Conservation (phyloP, 2,113 vertebrate genomes). For the Sardina pilchardus region DNA sequence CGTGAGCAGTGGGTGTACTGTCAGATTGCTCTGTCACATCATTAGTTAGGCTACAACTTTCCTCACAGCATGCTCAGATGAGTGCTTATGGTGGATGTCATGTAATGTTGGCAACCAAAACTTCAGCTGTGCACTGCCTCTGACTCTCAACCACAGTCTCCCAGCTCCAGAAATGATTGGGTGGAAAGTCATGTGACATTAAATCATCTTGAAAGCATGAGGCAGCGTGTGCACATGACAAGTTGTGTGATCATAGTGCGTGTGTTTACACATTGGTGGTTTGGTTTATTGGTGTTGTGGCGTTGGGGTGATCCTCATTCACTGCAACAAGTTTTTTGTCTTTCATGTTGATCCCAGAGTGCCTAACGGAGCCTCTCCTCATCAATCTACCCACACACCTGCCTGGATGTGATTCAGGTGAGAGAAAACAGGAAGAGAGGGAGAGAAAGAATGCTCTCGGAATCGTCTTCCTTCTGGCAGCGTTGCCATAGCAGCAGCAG, state of each 20-base stretch:
- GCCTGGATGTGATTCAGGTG: background rate
- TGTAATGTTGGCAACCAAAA: background rate
- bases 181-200: background rate
- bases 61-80: background rate
- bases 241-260: background rate
- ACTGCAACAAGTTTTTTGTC: background rate
- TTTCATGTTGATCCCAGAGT: background rate
- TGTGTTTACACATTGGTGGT: background rate
- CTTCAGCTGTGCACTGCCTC: background rate
- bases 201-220: background rate
- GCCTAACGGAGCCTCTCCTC: background rate
- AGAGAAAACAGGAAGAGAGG: background rate
- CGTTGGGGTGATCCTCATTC: background rate
- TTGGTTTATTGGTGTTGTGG: background rate
- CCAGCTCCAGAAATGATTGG: background rate
- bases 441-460: background rate
- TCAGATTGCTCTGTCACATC: background rate
- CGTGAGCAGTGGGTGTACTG: background rate
- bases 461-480: background rate
- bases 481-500: constrained; percentile 60
- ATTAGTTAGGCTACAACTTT: background rate
- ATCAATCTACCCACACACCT: constrained; percentile 2
- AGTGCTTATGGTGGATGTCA: background rate
- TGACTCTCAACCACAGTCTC: too few species aligned
- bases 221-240: too few species aligned